Evolutionary conservation across 2,113 vertebrate genomes (phyloP), one percentile per base, ranked within the genome.

Genomic region (Caracal caracal): DNA sequence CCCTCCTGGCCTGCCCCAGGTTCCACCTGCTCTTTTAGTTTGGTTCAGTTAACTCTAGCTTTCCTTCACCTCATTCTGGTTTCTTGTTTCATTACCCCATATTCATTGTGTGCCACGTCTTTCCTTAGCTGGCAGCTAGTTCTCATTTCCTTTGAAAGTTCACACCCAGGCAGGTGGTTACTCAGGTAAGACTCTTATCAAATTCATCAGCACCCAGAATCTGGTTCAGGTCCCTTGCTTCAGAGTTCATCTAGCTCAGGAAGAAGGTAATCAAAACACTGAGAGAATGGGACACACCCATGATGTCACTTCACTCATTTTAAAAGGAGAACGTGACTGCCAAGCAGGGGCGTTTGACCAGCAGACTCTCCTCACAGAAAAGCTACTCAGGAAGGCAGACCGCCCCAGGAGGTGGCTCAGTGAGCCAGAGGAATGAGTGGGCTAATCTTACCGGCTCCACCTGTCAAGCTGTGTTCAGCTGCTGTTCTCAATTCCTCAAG

Each of bases 331-430:
- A 40, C 16, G 8, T 20, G 17, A 40, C 51, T 24, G 30, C 24
- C 22, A 28, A 5, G 11, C 20, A n/a, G 12, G 43, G 15, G 35
- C 61, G 15, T 5, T 19, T n/a, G 30, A 28, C 47, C 53, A 35
- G 78, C 35, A 59, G 80, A 51, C 19, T 61, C 12, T 71, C 59
- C 75, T 83, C 35, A 28, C 10, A 26, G 22, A 53, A 82, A 51
- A 94, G 93, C 70, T 82, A 66, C 93, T 47, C 88, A 59, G 59
- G 68, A 87, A 82, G 75, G 51, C 28, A 73, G 79, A 81, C 20
- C 30, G 35, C 65, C 66, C 56, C 6, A 40, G 35, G 10, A 78
- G 63, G 1, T 24, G n/a, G 51, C 82, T 63, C 30, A 0, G 33
- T 9, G 15, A 84, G 20, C 61, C 70, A 12, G 43, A 26, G 68